A percentile compares a stretch with the other conserved stretches of the same genome.
These are phyloP conservation scores for Lagodon rhomboides DNA, from an alignment of 2,797 vertebrate species.

Conservation along the genomic window DNA sequence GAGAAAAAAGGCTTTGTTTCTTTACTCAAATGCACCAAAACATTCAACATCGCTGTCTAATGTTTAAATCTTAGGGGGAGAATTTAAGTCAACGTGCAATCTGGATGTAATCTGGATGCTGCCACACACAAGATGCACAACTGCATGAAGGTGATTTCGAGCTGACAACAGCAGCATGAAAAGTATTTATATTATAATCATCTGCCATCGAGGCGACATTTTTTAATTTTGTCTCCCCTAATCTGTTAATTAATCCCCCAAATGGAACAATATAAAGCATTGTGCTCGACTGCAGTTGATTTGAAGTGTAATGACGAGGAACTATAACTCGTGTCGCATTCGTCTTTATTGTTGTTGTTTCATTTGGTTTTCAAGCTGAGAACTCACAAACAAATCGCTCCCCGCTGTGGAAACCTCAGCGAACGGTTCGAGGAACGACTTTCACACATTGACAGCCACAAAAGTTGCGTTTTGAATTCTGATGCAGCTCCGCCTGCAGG, in stretches of 20 bases:
- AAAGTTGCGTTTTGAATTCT: constrained; percentile 4
- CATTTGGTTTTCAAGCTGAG: constrained; percentile 18
- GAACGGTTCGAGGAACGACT: constrained; percentile 23
- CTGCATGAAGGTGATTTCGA: constrained; percentile 34
- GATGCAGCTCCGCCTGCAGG: background rate
- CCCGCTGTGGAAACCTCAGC: constrained; percentile 24
- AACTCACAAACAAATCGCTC: constrained; percentile 26
- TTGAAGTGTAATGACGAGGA: constrained; percentile 37
- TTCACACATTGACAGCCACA: constrained; percentile 23
- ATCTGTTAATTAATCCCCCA: constrained; percentile 34
- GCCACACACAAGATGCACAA: constrained; percentile 13
- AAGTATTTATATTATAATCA: constrained; percentile 21
- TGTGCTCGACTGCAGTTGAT: constrained; percentile 43
- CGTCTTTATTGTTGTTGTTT: constrained; percentile 26
- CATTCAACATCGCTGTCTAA: background rate
- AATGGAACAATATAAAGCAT: constrained; percentile 31
- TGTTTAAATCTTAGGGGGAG: background rate
- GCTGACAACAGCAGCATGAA: constrained; percentile 14
- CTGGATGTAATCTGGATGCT: background rate
- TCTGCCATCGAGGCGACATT: background rate
- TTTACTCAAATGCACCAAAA: background rate
- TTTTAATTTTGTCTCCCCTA: constrained; percentile 26
- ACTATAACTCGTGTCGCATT: constrained; percentile 21
- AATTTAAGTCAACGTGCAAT: background rate
- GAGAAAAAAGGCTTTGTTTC: background rate